A percentile compares a stretch with the other conserved stretches of the same genome.
Evolutionary conservation across 2,888 invertebrate genomes (phyloP).

Genomic region (Eristalis pertinax): DNA sequence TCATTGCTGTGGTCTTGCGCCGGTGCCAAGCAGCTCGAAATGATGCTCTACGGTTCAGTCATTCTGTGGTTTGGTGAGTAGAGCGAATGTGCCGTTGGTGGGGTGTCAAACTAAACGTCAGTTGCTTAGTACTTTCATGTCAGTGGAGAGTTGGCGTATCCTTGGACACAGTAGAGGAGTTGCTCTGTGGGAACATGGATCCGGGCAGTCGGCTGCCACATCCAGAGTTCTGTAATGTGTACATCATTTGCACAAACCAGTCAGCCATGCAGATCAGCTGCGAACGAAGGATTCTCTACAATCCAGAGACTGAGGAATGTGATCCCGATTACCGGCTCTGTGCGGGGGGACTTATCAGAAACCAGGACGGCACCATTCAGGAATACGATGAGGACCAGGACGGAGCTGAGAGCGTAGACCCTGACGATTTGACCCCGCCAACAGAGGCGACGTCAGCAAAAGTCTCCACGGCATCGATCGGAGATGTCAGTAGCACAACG

Average conservation of each 20-base stretch:
- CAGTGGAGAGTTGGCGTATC: neutral
- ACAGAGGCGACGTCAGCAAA: neutral
- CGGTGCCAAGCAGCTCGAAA: neutral
- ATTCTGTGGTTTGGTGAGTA: constrained; percentile 19
- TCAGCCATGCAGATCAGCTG: constrained; percentile 61
- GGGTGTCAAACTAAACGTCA: neutral
- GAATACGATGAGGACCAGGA: neutral
- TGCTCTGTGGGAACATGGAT: constrained; percentile 44
- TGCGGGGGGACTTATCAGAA: neutral
- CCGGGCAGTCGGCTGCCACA: constrained; percentile 57
- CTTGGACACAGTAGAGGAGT: constrained; percentile 52
- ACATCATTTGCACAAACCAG: constrained; percentile 51
- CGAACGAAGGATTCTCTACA: constrained; percentile 35
- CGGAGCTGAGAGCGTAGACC: neutral
- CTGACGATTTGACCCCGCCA: neutral
- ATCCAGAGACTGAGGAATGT: constrained; percentile 54
- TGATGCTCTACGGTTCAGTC: neutral
- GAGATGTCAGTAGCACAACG: neutral
- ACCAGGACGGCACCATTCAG: constrained; percentile 3
- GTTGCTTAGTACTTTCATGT: constrained; percentile 5
- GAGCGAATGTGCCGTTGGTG: neutral
- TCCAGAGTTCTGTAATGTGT: constrained; percentile 69
- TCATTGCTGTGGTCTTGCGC: neutral
- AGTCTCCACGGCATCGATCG: neutral
- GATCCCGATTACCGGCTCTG: constrained; percentile 51